Evolutionary conservation across 2,113 vertebrate species (phyloP), one percentile per base, ranked within the genome.

Genomic region (Trogon surrucura): DNA sequence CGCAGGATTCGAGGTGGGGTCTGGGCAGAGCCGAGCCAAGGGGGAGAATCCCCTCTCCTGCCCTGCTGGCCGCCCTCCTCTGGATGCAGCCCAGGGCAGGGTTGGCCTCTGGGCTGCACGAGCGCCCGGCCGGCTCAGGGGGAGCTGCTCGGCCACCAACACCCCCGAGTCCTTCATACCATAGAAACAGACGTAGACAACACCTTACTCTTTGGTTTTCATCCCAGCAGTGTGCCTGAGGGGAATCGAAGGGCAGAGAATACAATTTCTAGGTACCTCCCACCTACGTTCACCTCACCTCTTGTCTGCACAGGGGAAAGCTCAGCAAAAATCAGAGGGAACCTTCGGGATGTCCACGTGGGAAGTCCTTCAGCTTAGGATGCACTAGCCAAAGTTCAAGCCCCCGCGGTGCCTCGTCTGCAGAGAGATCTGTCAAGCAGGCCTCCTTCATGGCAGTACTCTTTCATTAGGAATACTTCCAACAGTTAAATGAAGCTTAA

Each of bases 161-260:
- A 36, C 36, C 36, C 36, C 36, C 36, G 36, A 36, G 36, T 36
- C 36, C 36, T 36, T 36, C 36, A 36, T 36, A 36, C 36, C 36
- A 36, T 36, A 36, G 36, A 36, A 36, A 36, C 26, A 45, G 47
- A 25, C 8, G 27, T 5, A 23, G 47, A n/a, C 38, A 54, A 20
- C 0, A 6, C 53, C 44, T 30, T 5, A 10, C 34, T 26, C 14
- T 4, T 32, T 20, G 47, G 0, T 30, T 41, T 50, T 22, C 34
- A 44, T 18, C 27, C 25, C 7, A 26, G 29, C 48, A 13, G 32
- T 1, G 20, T 2, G 11, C 54, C n/a, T 26, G 38, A 21, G 2
- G 3, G 38, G 54, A 11, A 5, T 9, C 23, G 21, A 44, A 34
- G 26, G 21, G 50, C 34, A 50, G 65, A 51, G 64, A 64, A 56